Conservation (phyloP, 2,113 vertebrate species). For the Hippocampus comes region DNA sequence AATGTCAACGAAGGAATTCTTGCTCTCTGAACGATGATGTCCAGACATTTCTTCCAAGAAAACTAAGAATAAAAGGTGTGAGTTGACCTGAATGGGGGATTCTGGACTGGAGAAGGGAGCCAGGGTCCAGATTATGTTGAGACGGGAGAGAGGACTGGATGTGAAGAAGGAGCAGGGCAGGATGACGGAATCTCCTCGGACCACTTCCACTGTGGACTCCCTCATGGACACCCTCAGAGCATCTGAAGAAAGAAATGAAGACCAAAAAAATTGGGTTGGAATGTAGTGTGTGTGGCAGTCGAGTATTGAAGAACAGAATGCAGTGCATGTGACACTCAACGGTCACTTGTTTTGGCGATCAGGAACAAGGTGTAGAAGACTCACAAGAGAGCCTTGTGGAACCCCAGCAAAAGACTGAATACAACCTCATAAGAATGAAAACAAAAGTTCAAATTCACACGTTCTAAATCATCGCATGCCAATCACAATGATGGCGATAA, state of each 20-base stretch:
- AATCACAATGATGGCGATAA: too few relatives aligned
- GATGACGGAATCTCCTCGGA: conserved; percentile 65
- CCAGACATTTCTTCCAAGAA: not conserved
- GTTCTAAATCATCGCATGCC: too few relatives aligned
- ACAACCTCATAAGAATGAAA: too few relatives aligned
- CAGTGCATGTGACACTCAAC: too few relatives aligned
- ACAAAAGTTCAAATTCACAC: too few relatives aligned
- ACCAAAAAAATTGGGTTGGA: not conserved
- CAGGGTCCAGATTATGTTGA: conserved; percentile 80
- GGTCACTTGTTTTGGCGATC: too few relatives aligned
- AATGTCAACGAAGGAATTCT: not conserved
- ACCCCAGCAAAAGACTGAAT: too few relatives aligned
- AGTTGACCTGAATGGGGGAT: conserved; percentile 70
- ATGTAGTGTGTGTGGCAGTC: too few relatives aligned
- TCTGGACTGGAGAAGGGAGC: conserved; percentile 65
- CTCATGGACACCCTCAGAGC: conserved; percentile 71
- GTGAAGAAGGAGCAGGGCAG: conserved; percentile 78
- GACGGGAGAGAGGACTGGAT: conserved; percentile 66
- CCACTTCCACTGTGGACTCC: conserved; percentile 65
- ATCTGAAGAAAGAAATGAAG: conserved; percentile 7
- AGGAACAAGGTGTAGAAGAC: too few relatives aligned
- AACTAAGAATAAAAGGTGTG: not conserved
- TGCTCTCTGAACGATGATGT: not conserved
- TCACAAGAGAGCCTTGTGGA: too few relatives aligned
- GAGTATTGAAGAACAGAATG: too few relatives aligned